Percentiles rank a stretch among this genome's conserved stretches.
These are phyloP conservation scores for Eristalis intricaria DNA, from an alignment of 2,888 invertebrate genomes.

Conservation along the genomic window DNA sequence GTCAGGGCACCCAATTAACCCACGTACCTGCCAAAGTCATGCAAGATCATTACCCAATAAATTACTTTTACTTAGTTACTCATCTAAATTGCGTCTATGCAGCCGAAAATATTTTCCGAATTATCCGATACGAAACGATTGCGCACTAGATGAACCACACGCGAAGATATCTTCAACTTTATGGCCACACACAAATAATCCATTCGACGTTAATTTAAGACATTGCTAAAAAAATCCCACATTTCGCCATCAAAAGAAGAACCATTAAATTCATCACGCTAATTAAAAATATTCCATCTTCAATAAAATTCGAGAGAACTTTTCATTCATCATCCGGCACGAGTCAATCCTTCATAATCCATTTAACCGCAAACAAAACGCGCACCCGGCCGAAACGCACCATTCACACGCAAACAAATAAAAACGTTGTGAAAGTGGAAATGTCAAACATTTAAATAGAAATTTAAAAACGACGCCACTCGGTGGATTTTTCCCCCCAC, in stretches of 20 bases:
- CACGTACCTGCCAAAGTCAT: no score
- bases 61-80: no score
- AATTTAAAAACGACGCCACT: neutral
- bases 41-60: no score
- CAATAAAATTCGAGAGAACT: neutral
- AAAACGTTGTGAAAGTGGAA: neutral
- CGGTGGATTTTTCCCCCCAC: neutral
- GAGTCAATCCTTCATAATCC: neutral
- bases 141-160: no score
- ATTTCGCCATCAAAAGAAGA: neutral
- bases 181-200: neutral
- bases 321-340: neutral
- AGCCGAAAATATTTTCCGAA: neutral
- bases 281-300: neutral
- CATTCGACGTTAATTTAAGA: neutral
- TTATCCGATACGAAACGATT: neutral
- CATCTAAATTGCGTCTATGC: no score
- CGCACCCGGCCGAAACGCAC: neutral
- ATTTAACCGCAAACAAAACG: neutral
- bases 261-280: neutral
- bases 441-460: neutral
- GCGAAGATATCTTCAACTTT: no score
- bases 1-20: no score
- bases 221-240: neutral
- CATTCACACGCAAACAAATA: neutral